Base-by-base conservation (phyloP, 53 echinoderm and acorn worm genomes). In the Henricia sp. region DNA sequence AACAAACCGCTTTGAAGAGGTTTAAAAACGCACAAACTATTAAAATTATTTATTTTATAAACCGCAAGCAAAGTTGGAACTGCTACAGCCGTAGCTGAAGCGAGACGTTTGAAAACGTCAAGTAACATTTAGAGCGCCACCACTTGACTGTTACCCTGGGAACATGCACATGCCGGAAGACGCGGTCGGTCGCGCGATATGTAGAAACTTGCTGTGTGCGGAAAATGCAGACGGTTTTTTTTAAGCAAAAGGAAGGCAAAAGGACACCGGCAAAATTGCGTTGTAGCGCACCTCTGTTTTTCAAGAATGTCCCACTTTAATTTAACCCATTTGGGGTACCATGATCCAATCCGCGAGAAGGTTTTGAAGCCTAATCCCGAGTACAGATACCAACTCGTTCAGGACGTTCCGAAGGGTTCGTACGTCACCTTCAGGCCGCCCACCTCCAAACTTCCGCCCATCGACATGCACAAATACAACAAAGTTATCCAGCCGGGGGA, bases 401-500 rank as follows among this genome's bases (percentile, higher is more conserved):
- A 95, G 48, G 82, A 88, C 46, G 90, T 95, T 27, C 99, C 99
- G 21, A 87, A 91, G n/a, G 95, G 93, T 46, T 90, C 92, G 12
- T 92, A 99, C 46, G 95, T 99, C 14, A 91, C 95, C 0, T 91
- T 87, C 75, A 50, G 91, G 68, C 99, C 99, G 37, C 92, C 95
- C 17, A 89, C 93, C 27, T 88, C 99, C 37, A 88, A 87, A 44
- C 84, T 99, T 50, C 99, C 95, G 20, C 93, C 95, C 4, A 99
- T 99, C 48, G 58, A 95, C 57, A 99, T 99, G 99, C 82, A 88
- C 48, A 88, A 95, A 75, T 89, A 92, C 83, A 99, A 99, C 84
- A 88, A 88, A 70, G 99, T 99, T 3, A 82, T 92, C 29, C 73
- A 99, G 62, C 99, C 99, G 3, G 95, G 90, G 30, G 72, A 53